Percentiles rank a stretch among this genome's conserved stretches.
Conservation (phyloP, 2,888 invertebrate species). For the Eupithecia abbreviata region DNA sequence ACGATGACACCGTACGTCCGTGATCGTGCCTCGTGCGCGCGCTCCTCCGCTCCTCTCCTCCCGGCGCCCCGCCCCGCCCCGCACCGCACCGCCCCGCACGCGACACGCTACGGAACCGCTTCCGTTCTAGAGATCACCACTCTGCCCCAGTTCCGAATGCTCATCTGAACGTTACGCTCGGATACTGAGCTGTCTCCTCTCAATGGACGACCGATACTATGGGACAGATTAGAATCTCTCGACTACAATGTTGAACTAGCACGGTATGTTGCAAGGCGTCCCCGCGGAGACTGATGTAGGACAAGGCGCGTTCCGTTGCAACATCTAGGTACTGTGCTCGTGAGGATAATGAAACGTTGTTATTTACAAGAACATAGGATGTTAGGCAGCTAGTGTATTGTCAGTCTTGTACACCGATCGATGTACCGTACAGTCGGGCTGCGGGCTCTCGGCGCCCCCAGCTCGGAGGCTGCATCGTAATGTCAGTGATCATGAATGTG, state of each 20-base stretch:
- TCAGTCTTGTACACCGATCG: neutral
- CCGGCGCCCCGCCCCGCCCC: neutral
- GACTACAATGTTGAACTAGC: neutral
- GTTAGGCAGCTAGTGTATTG: too few relatives aligned
- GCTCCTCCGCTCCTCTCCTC: neutral
- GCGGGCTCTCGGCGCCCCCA: neutral
- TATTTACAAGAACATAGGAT: too few relatives aligned
- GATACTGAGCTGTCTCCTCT: neutral
- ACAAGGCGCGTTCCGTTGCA: too few relatives aligned
- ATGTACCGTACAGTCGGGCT: neutral
- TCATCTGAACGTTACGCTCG: neutral
- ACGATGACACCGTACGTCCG: conserved; percentile 44
- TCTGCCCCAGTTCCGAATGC: neutral
- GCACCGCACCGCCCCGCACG: conserved; percentile 10
- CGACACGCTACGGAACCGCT: neutral
- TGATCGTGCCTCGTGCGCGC: neutral
- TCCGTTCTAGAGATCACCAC: neutral
- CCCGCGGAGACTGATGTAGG: too few relatives aligned
- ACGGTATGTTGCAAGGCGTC: neutral
- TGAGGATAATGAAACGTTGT: too few relatives aligned
- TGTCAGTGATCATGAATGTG: neutral
- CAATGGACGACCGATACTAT: neutral
- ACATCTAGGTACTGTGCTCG: too few relatives aligned
- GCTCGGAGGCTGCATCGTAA: neutral
- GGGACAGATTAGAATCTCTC: neutral